Evolutionary conservation across 1,140 invertebrate genomes (phyloP), one percentile per base, ranked within the genome.

Genomic region (Sarcophaga bullata): DNA sequence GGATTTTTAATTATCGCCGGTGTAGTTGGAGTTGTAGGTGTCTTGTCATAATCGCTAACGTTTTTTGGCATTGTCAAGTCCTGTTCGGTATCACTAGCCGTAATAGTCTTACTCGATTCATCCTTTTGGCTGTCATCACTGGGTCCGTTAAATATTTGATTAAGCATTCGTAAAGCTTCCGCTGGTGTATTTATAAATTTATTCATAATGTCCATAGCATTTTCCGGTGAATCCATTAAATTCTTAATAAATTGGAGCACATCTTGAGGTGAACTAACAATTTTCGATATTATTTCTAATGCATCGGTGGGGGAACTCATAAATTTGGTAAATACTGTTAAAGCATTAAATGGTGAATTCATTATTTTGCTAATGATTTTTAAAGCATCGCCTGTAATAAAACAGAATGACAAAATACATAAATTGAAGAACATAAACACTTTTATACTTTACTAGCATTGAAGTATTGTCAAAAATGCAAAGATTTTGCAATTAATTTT

Each of bases 251-350:
- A 90, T 82, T 89, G 85, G 3, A 90, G 84, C 73, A 90, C 89
- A 78, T 90, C 89, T 17, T 86, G 85, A 6, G 89, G 89, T n/a
- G 89, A 90, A 81, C 86, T 88, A 47, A 88, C 87, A 78, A 90
- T 86, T 82, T 90, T 90, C 7, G 87, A 88, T 68, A 90, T 90
- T 9, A 90, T 90, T 84, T 90, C 89, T 37, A 90, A 84, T 11
- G 89, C 87, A 84, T 90, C 89, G 17, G 87, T 90, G 19, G 89
- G 89, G 3, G 88, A 90, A 73, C 87, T 89, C 89, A 90, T 90
- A 72, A 90, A 90, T 83, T 90, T 90, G 3, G 89, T 90, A 73
- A 90, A 90, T 86, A 90, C 89, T 85, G 88, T 90, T 54, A 90
- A 82, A 62, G 89, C 89, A 82, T 90, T 88, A 80, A 90, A 88